phyloP scores from a whole-genome alignment of 2,113 vertebrate genomes.

The Asarcornis scutulata region DNA sequence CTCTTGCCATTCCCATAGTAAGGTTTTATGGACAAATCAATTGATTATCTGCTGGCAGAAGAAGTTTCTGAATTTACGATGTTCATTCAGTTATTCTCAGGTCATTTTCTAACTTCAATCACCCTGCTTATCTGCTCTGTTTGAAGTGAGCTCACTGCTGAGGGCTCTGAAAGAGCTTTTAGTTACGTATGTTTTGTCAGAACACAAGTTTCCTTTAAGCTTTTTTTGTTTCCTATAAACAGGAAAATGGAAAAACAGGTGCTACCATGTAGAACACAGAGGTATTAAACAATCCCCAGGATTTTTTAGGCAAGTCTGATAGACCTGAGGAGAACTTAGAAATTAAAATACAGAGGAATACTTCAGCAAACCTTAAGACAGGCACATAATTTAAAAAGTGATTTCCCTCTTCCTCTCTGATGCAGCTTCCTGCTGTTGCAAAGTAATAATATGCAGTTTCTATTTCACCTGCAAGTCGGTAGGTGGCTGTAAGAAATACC shows the following conservation, averaged over 20 bases:
- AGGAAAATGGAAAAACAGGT: neutral
- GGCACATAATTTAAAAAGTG: neutral
- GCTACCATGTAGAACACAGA: neutral
- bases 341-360: neutral
- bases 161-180: neutral
- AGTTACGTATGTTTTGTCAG: neutral
- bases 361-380: neutral
- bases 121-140: neutral
- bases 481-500: neutral
- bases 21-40: neutral
- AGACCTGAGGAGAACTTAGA: fast-evolving
- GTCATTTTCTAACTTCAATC: neutral
- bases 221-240: neutral
- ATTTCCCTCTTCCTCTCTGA: neutral
- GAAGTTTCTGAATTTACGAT: neutral
- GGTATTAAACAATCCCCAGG: neutral
- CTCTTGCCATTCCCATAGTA: neutral
- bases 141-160: neutral
- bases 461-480: neutral
- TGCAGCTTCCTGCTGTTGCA: neutral
- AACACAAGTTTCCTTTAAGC: neutral
- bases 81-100: neutral
- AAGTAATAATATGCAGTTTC: neutral
- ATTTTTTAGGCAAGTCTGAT: neutral
- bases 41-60: neutral